Evolutionary conservation across 2,888 invertebrate species (phyloP).

Genomic region (Agonopterix alstromeriana): DNA sequence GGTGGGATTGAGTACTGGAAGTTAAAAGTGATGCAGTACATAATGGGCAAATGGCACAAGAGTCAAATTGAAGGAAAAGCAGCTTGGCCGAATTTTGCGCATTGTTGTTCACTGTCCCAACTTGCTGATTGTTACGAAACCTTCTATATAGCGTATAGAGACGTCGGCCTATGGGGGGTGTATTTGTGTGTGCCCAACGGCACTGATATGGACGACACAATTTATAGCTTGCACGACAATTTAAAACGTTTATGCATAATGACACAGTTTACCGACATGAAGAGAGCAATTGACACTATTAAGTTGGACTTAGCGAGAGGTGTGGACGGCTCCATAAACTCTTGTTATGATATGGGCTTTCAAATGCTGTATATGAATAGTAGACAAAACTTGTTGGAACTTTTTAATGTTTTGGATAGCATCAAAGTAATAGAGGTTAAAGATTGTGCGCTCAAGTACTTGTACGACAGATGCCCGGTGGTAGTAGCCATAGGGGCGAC

Average conservation of each 20-base stretch:
- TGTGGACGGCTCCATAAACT: slow-evolving; percentile 31
- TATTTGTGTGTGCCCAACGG: slow-evolving; percentile 45
- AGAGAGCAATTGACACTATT: slow-evolving; percentile 41
- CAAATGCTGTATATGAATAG: slow-evolving; percentile 40
- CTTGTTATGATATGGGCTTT: slow-evolving; percentile 46
- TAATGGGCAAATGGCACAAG: slow-evolving; percentile 57
- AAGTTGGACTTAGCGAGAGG: slow-evolving; percentile 35
- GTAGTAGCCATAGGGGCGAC: slow-evolving; percentile 58
- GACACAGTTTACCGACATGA: slow-evolving; percentile 30
- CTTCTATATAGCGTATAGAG: slow-evolving; percentile 57
- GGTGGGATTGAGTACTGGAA: slow-evolving; percentile 38
- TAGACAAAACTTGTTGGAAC: slow-evolving; percentile 24
- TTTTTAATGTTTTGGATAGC: slow-evolving; percentile 4
- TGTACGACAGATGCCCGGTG: slow-evolving; percentile 60
- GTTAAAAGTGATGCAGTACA: slow-evolving; percentile 41
- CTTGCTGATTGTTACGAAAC: slow-evolving; percentile 54
- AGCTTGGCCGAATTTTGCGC: slow-evolving; percentile 38
- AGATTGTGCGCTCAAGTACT: slow-evolving; percentile 23
- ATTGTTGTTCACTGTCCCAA: slow-evolving; percentile 30
- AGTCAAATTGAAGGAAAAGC: slow-evolving; percentile 35
- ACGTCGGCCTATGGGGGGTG: slow-evolving; percentile 66
- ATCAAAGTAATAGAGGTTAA: slow-evolving; percentile 15
- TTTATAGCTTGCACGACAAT: slow-evolving; percentile 41
- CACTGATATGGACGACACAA: slow-evolving; percentile 46
- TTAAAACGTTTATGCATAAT: slow-evolving; percentile 55